These are phyloP conservation scores for Drosophila ezoana DNA, from an alignment of 2,888 invertebrate genomes.

Conservation along the genomic window DNA sequence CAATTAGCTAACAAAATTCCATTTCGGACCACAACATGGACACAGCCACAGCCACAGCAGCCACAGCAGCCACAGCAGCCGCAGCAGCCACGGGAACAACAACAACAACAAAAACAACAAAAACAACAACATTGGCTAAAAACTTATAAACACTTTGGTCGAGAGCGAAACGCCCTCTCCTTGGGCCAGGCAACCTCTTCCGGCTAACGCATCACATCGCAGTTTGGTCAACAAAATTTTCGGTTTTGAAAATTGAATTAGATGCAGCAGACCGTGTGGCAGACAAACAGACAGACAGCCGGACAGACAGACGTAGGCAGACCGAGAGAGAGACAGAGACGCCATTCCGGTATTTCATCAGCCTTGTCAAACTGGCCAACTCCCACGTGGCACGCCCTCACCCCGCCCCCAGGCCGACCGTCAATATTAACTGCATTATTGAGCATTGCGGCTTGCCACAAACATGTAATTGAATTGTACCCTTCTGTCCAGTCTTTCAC, in stretches of 20 bases:
- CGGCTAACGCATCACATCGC: conserved; percentile 58
- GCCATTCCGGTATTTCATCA: conserved; percentile 51
- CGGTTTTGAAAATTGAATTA: conserved; percentile 80
- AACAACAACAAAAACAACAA: conserved; percentile 17
- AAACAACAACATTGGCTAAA: conserved; percentile 58
- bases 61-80: conserved; percentile 45
- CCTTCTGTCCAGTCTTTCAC: conserved; percentile 57
- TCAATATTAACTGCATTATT: conserved; percentile 80
- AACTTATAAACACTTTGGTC: conserved; percentile 76
- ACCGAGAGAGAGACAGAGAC: conserved; percentile 14
- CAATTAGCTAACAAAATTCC: conserved; percentile 80
- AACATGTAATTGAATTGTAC: conserved; percentile 79
- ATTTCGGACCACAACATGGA: conserved; percentile 69
- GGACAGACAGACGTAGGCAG: conserved; percentile 3
- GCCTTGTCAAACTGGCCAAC: conserved; percentile 47
- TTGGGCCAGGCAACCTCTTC: conserved; percentile 32
- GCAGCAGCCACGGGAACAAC: conserved; percentile 18
- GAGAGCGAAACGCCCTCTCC: conserved; percentile 16
- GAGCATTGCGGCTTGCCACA: conserved; percentile 80
- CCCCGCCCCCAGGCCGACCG: conserved; percentile 32
- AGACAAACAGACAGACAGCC: conserved; percentile 38
- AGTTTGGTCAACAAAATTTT: conserved; percentile 78
- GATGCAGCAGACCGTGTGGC: conserved; percentile 78
- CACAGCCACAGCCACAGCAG: conserved; percentile 52
- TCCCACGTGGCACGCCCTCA: conserved; percentile 4